These are phyloP conservation scores for Sussaba pulchella DNA, from an alignment of 2,888 invertebrate species.

Conservation along the genomic window DNA sequence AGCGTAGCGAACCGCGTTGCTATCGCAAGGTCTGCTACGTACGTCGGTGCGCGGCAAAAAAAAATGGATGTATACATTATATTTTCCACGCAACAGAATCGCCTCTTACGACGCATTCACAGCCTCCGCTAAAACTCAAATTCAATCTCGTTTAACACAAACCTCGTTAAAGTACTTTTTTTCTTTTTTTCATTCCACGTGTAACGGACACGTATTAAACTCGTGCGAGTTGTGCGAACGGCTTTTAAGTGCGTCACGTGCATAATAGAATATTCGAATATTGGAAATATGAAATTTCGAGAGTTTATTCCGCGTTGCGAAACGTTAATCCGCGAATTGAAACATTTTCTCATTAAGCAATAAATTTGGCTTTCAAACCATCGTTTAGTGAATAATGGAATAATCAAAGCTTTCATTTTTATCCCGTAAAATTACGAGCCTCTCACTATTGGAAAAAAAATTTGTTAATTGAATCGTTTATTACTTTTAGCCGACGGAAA, in stretches of 20 bases:
- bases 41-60: not conserved
- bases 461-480: too few species aligned
- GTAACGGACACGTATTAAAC: conserved; percentile 32
- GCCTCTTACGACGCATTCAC: conserved; percentile 16
- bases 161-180: conserved; percentile 55
- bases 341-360: not conserved
- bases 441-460: too few species aligned
- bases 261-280: conserved; percentile 31
- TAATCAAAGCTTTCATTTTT: conserved; percentile 1
- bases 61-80: too few species aligned
- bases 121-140: conserved; percentile 15
- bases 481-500: too few species aligned
- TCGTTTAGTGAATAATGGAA: not conserved
- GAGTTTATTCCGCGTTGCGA: not conserved
- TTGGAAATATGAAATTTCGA: conserved; percentile 20
- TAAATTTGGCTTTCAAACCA: not conserved
- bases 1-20: not conserved
- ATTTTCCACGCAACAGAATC: not conserved
- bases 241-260: not conserved
- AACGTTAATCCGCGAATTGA: not conserved
- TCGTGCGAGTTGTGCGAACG: not conserved
- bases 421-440: too few species aligned
- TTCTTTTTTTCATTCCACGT: too few species aligned
- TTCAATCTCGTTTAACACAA: conserved; percentile 42
- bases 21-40: not conserved